A percentile compares a stretch with the other conserved stretches of the same genome.
phyloP scores from a whole-genome alignment of 2,113 vertebrate genomes.

The Oreochromis tanganicae region DNA sequence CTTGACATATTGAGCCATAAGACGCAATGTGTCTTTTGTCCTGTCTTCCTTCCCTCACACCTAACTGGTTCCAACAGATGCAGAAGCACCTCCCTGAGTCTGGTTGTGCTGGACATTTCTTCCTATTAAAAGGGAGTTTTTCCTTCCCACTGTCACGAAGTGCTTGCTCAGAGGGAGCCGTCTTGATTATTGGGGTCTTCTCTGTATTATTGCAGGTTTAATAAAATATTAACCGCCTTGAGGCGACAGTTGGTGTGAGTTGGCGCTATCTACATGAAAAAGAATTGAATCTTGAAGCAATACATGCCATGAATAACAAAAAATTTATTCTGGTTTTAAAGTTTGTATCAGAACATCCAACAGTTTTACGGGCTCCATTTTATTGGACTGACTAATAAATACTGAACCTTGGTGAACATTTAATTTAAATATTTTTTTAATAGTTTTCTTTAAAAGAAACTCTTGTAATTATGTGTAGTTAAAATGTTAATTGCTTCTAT shows the following conservation, averaged over 20 bases:
- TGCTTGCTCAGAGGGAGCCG: background rate
- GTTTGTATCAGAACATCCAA: background rate
- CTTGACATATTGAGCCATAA: background rate
- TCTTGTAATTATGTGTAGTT: background rate
- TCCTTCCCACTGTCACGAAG: background rate
- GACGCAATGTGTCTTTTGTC: background rate
- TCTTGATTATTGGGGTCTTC: background rate
- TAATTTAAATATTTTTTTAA: background rate
- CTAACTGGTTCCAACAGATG: background rate
- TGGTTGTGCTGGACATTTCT: background rate
- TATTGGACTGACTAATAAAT: background rate
- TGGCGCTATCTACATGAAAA: background rate
- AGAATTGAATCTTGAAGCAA: background rate
- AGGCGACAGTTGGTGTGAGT: background rate
- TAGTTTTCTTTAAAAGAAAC: background rate
- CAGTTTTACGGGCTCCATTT: background rate
- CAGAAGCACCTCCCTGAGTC: background rate
- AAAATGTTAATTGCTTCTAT: too few relatives aligned
- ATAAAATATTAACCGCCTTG: background rate
- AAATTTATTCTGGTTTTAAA: background rate
- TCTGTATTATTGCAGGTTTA: background rate
- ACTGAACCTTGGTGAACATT: background rate
- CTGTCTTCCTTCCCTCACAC: background rate
- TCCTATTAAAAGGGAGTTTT: background rate
- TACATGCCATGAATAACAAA: background rate